Evolutionary conservation across 2,888 invertebrate genomes (phyloP).

Genomic region (Xylota segnis): DNA sequence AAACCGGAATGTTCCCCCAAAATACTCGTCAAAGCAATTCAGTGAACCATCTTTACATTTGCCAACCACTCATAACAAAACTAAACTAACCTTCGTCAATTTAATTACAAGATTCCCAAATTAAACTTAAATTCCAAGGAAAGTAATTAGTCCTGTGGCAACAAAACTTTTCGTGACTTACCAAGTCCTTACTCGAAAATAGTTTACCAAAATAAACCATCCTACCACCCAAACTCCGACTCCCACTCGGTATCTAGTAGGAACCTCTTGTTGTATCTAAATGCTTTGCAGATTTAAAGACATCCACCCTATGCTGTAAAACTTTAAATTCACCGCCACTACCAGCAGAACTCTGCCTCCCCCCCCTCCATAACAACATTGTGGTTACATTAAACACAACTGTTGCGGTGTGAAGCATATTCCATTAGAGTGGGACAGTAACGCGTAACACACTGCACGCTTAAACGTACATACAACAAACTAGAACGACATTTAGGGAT

Average conservation of each 20-base stretch:
- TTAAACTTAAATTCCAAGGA: conserved; percentile 52
- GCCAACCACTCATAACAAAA: conserved; percentile 1
- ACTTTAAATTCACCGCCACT: conserved; percentile 2
- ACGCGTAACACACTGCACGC: not conserved
- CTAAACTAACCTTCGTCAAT: conserved; percentile 33
- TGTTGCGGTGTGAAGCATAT: conserved; percentile 46
- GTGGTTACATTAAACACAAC: conserved; percentile 59
- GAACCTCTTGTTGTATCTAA: conserved; percentile 9
- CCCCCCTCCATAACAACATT: conserved; percentile 11
- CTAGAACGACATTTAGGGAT: conserved; percentile 5
- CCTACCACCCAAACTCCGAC: not conserved
- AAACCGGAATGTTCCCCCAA: not conserved
- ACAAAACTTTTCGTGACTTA: conserved; percentile 58
- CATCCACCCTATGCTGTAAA: not conserved
- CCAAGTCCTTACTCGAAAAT: conserved; percentile 30
- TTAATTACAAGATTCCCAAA: conserved; percentile 49
- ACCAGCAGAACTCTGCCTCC: conserved; percentile 15
- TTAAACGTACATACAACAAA: not conserved
- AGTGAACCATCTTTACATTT: not conserved
- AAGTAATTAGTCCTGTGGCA: conserved; percentile 58
- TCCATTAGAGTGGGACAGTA: conserved; percentile 44
- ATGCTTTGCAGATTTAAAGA: conserved; percentile 23
- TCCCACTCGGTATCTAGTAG: not conserved
- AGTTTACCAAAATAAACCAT: conserved; percentile 39
- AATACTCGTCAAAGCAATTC: not conserved